phyloP scores from a whole-genome alignment of 2,797 vertebrate species.

The Danio choprae region DNA sequence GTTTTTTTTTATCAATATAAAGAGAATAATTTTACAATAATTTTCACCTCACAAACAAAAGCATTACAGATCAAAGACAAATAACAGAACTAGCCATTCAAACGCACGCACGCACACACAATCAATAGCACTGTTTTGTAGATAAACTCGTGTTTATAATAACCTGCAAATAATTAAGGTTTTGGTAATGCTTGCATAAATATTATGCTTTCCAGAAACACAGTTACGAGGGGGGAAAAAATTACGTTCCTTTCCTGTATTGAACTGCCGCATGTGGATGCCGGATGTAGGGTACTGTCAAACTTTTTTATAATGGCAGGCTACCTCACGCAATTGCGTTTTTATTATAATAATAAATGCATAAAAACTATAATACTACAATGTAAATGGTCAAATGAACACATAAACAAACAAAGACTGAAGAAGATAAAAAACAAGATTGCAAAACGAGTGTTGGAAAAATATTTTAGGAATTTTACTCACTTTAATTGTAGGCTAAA shows the following conservation, averaged over 20 bases:
- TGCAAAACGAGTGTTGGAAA: slow-evolving; percentile 53
- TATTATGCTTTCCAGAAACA: slow-evolving; percentile 1
- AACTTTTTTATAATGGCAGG: neutral
- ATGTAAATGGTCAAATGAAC: slow-evolving; percentile 36
- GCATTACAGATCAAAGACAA: neutral
- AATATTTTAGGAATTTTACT: neutral
- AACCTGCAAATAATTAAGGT: neutral
- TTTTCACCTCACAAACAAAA: slow-evolving; percentile 7
- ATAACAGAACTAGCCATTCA: neutral
- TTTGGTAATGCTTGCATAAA: neutral
- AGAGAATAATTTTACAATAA: slow-evolving; percentile 2
- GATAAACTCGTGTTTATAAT: neutral
- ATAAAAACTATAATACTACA: neutral
- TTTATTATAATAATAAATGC: neutral
- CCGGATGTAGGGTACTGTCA: neutral
- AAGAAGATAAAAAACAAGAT: no score
- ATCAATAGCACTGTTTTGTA: neutral
- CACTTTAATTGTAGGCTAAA: neutral
- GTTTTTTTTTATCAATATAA: neutral
- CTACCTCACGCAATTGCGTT: neutral
- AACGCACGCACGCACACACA: neutral
- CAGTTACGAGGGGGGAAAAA: neutral
- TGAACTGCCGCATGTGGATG: neutral
- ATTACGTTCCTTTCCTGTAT: neutral
- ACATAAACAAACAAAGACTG: neutral